phyloP scores from a whole-genome alignment of 2,888 invertebrate genomes.

The Meganola albula region DNA sequence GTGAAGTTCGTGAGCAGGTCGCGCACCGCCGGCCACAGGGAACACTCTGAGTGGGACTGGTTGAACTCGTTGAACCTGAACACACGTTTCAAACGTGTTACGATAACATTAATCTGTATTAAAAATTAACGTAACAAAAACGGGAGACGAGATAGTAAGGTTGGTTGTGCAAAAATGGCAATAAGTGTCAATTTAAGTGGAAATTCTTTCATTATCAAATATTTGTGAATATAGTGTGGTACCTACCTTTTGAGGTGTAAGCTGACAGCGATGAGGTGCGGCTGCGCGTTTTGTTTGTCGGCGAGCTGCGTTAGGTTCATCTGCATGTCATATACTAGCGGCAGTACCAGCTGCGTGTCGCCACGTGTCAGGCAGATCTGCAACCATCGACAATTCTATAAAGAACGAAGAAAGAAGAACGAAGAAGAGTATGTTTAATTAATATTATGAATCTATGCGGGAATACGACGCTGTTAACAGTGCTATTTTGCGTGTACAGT shows the following conservation, averaged over 20 bases:
- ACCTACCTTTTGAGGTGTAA: slow-evolving; percentile 65
- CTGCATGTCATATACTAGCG: slow-evolving; percentile 92
- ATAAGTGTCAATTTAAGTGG: too few relatives aligned
- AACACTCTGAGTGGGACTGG: slow-evolving; percentile 89
- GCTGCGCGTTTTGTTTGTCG: slow-evolving; percentile 84
- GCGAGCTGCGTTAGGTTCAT: slow-evolving; percentile 92
- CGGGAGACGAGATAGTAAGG: too few relatives aligned
- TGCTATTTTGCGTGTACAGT: too few relatives aligned
- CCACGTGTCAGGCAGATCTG: slow-evolving; percentile 69
- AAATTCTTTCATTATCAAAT: too few relatives aligned
- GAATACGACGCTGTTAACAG: too few relatives aligned
- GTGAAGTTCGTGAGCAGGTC: slow-evolving; percentile 91
- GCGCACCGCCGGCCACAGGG: slow-evolving; percentile 93
- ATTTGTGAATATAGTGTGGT: background rate
- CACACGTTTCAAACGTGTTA: background rate
- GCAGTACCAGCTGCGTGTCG: slow-evolving; percentile 83
- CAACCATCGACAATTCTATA: background rate
- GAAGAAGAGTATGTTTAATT: too few relatives aligned
- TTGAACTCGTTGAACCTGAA: slow-evolving; percentile 85
- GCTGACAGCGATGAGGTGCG: slow-evolving; percentile 70
- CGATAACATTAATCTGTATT: too few relatives aligned
- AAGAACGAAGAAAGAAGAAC: too few relatives aligned
- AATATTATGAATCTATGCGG: too few relatives aligned
- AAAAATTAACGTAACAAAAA: too few relatives aligned
- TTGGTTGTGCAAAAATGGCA: too few relatives aligned